Base-by-base conservation (phyloP, 2,113 vertebrate species). In the Eptesicus fuscus region DNA sequence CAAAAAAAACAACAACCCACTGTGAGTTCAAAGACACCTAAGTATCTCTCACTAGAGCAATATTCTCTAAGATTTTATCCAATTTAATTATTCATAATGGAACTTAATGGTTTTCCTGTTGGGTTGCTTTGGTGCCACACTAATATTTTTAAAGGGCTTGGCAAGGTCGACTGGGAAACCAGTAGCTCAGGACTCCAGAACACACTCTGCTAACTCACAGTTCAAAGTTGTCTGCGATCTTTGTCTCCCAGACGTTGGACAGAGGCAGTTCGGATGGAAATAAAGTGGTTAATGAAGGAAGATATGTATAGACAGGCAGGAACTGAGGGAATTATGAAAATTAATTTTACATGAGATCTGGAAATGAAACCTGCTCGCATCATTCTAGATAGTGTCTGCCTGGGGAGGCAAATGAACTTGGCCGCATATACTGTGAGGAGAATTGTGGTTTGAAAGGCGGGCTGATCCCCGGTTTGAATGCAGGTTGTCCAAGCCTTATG, bases 271-370 rank as follows among this genome's bases (percentile, higher is more conserved):
- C 77, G 95, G 97, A 97, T 97, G 96, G 88, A 98, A 97, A 97
- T 97, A 96, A 96, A 97, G 89, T 82, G 97, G 97, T 96, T 97
- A 97, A 97, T 96, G 94, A 98, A 56, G 94, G 94, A 97, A 98
- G 96, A 97, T 88, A 95, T 86, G 74, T 96, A 93, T 84, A 96
- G 95, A 84, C 82, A 97, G 98, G 94, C 96, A 98, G 97, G 95
- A 98, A 98, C 97, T 97, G 87, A 97, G 96, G 98, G 94, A 98
- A 98, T 97, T 98, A 98, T 95, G 96, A 96, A 98, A 98, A 98
- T 98, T 97, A 98, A 98, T 98, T 98, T 98, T 98, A 97, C 97
- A 97, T 98, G 97, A 97, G 97, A 97, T 95, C 97, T 97, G 96
- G 92, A 98, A 98, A 98, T 97, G 94, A 98, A 98, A 96, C 95